Conservation (phyloP, 2,888 invertebrate species). For the Lasioglossum villosulum region DNA sequence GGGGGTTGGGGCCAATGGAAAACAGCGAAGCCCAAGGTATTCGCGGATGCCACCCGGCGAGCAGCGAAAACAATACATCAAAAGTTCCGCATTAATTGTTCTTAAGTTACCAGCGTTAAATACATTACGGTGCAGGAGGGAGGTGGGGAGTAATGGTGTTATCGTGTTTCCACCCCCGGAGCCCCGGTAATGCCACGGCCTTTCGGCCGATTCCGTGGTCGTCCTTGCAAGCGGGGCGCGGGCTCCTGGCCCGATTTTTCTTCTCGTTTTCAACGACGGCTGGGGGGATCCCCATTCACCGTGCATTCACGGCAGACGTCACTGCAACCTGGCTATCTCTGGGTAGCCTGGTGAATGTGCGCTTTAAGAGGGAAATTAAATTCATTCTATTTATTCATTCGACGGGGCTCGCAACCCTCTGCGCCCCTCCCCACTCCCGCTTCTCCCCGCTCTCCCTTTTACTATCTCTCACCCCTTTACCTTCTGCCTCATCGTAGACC, state of each 20-base stretch:
- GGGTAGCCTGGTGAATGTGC: conserved; percentile 55
- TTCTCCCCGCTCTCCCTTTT: neutral
- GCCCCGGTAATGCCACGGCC: conserved; percentile 44
- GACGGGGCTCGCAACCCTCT: conserved; percentile 21
- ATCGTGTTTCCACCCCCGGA: conserved; percentile 72
- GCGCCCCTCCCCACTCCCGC: neutral
- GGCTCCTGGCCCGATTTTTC: conserved; percentile 52
- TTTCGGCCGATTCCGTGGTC: conserved; percentile 21
- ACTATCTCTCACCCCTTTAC: neutral
- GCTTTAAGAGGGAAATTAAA: conserved; percentile 73
- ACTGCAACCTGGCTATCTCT: conserved; percentile 56
- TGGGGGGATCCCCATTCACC: conserved; percentile 39
- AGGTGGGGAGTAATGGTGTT: conserved; percentile 73
- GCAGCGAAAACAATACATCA: conserved; percentile 71
- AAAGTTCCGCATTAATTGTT: conserved; percentile 76
- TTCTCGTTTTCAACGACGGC: conserved; percentile 20
- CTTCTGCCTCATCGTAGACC: conserved; percentile 40
- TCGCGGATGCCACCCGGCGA: conserved; percentile 63
- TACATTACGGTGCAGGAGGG: conserved; percentile 69
- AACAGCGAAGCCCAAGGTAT: conserved; percentile 58
- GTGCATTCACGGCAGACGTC: conserved; percentile 60
- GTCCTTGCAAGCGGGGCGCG: neutral
- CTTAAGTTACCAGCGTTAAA: conserved; percentile 77
- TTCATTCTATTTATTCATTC: conserved; percentile 71
- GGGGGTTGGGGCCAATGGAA: conserved; percentile 4